A percentile compares a stretch with the other conserved stretches of the same genome.
These are phyloP conservation scores for Morone saxatilis DNA, from an alignment of 2,113 vertebrate genomes.

Conservation along the genomic window DNA sequence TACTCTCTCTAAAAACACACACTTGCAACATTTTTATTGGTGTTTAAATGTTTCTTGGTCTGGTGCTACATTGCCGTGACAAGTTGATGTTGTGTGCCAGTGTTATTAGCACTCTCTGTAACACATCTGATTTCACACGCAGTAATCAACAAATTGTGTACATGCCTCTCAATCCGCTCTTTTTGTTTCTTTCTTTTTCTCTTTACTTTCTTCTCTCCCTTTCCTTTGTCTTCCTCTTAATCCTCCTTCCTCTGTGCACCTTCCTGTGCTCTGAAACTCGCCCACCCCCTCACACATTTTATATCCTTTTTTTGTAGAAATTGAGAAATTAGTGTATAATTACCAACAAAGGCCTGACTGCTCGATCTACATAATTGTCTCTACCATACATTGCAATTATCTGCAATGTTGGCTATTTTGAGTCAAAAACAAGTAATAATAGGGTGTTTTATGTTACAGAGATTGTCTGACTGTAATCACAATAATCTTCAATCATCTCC, in stretches of 20 bases:
- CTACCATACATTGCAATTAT: constrained; percentile 55
- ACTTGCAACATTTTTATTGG: constrained; percentile 4
- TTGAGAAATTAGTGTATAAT: constrained; percentile 64
- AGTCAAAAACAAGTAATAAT: constrained; percentile 38
- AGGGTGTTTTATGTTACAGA: constrained; percentile 13
- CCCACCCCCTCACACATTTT: constrained; percentile 7
- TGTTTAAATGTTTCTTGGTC: background rate
- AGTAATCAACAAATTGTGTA: background rate
- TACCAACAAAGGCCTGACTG: constrained; percentile 48
- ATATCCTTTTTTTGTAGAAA: constrained; percentile 27
- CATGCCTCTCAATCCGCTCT: background rate
- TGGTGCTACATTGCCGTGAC: background rate
- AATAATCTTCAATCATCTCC: constrained; percentile 32
- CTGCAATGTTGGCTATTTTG: constrained; percentile 39
- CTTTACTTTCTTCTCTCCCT: background rate
- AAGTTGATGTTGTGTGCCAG: background rate
- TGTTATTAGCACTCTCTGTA: background rate
- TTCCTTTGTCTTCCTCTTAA: constrained; percentile 1
- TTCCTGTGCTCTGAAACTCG: background rate
- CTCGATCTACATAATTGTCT: constrained; percentile 48
- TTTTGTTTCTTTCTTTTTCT: background rate
- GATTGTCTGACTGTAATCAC: constrained; percentile 3
- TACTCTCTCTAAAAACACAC: background rate
- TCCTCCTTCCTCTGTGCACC: background rate
- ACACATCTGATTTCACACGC: constrained; percentile 1